phyloP scores from a whole-genome alignment of 2,888 invertebrate species.

The Seira sanloemensis region DNA sequence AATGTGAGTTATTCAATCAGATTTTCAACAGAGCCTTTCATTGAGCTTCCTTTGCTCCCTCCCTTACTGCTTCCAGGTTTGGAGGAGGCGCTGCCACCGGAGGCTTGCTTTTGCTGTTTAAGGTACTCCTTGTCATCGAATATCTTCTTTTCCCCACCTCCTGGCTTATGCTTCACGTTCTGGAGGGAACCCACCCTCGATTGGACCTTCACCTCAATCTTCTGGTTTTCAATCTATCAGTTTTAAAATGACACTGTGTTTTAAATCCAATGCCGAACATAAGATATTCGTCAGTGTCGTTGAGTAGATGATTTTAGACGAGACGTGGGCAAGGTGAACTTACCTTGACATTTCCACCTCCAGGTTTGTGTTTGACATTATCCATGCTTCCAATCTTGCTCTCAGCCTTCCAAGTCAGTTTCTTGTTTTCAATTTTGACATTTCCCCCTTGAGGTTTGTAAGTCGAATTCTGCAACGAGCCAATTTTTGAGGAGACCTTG shows the following conservation, averaged over 20 bases:
- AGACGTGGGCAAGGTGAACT: no score
- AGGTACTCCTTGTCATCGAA: conserved; percentile 94
- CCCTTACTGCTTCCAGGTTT: conserved; percentile 28
- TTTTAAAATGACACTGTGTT: no score
- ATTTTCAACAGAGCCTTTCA: conserved; percentile 42
- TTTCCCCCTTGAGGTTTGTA: conserved; percentile 90
- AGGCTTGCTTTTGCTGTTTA: conserved; percentile 79
- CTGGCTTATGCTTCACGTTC: conserved; percentile 90
- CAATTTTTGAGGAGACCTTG: conserved; percentile 93
- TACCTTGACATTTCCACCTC: conserved; percentile 95
- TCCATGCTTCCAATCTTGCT: conserved; percentile 90
- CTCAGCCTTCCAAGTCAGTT: conserved; percentile 88
- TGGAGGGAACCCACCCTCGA: conserved; percentile 96
- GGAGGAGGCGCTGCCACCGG: conserved; percentile 14
- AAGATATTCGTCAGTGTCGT: no score
- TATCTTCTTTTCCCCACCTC: conserved; percentile 95
- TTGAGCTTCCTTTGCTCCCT: conserved; percentile 39
- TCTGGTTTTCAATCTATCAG: conserved; percentile 88
- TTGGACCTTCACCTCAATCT: conserved; percentile 86
- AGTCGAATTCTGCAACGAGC: conserved; percentile 91
- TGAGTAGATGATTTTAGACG: no score
- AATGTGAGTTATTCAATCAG: conserved; percentile 2
- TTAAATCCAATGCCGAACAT: no score
- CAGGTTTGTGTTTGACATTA: conserved; percentile 90
- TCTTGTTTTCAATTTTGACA: conserved; percentile 90